Percentiles rank a stretch among this genome's conserved stretches.
These are phyloP conservation scores for Halichondria panicea DNA, from an alignment of 37 sponge, comb jelly and placozoan species.

Conservation along the genomic window DNA sequence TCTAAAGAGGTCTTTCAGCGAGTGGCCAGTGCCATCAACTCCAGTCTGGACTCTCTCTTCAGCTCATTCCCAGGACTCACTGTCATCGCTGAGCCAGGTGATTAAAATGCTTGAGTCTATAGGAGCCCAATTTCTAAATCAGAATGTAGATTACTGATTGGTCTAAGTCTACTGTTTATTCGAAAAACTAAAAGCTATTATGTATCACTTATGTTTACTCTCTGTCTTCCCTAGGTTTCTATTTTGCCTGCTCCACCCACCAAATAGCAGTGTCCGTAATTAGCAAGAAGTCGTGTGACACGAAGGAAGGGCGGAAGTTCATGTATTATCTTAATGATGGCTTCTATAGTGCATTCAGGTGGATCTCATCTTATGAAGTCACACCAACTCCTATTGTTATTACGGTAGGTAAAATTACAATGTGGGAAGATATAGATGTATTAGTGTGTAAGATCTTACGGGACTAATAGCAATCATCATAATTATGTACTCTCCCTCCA, in stretches of 20 bases:
- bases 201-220: background rate
- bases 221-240: constrained; percentile 52
- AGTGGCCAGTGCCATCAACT: constrained; percentile 27
- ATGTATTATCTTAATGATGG: constrained; percentile 96
- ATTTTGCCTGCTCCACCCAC: constrained; percentile 73
- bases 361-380: constrained; percentile 55
- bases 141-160: too few relatives aligned
- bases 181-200: too few relatives aligned
- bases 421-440: too few relatives aligned
- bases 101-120: background rate
- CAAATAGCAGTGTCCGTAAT: constrained; percentile 71
- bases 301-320: background rate
- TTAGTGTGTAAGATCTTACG: too few relatives aligned
- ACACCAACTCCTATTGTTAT: constrained; percentile 18
- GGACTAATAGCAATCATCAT: too few relatives aligned
- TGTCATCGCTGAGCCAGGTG: constrained; percentile 93
- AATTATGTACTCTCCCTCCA: too few relatives aligned
- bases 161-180: too few relatives aligned
- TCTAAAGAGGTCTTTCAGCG: constrained; percentile 37
- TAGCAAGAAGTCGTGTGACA: constrained; percentile 32
- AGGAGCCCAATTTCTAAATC: too few relatives aligned
- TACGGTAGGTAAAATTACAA: too few relatives aligned
- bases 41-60: constrained; percentile 22
- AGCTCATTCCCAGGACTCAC: constrained; percentile 26
- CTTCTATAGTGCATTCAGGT: constrained; percentile 90